Base-by-base conservation (phyloP, 2,888 invertebrate species). In the Gastrophysa polygoni region DNA sequence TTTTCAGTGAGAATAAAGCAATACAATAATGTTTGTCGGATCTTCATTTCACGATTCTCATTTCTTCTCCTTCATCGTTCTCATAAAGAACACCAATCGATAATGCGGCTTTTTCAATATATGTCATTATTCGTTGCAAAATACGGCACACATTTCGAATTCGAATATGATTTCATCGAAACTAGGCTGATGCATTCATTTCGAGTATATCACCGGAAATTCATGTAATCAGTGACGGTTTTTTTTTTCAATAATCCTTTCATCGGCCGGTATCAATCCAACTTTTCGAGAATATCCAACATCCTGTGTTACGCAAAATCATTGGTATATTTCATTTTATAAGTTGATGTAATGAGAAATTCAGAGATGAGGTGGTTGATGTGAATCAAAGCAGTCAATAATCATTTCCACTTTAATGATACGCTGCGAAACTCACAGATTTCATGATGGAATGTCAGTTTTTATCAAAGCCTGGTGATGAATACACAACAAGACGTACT, bases 361-460 rank as follows among this genome's bases (percentile, higher is more conserved):
- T 18, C 51, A 34, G n/a, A 32, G 34, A 34, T 51, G 34, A 60
- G 57, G 64, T 58, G 60, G 62, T 57, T 44, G 62, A 63, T 48
- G 60, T 60, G 24, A 63, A 66, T 63, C 59, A 55, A 65, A 65
- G 64, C 51, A 64, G 61, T 59, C 56, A 50, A 67, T 66, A 69
- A 69, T 69, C 66, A 69, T 69, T 68, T 64, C 62, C 57, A 63
- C 67, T 67, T 68, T 71, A 71, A 71, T 69, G 60, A 66, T 66
- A 63, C 60, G 34, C 61, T 51, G 59, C 60, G 59, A 57, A 63
- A 57, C 54, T 71, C 73, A 74, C 73, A 71, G 73, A 73, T 73
- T 73, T 70, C 73, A 72, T 71, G 73, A 71, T 68, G 73, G 74
- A 61, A 72, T 72, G 72, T 57, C 46, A 46, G 59, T 66, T 68